phyloP scores from a whole-genome alignment of 2,113 vertebrate species.

The Daubentonia madagascariensis region DNA sequence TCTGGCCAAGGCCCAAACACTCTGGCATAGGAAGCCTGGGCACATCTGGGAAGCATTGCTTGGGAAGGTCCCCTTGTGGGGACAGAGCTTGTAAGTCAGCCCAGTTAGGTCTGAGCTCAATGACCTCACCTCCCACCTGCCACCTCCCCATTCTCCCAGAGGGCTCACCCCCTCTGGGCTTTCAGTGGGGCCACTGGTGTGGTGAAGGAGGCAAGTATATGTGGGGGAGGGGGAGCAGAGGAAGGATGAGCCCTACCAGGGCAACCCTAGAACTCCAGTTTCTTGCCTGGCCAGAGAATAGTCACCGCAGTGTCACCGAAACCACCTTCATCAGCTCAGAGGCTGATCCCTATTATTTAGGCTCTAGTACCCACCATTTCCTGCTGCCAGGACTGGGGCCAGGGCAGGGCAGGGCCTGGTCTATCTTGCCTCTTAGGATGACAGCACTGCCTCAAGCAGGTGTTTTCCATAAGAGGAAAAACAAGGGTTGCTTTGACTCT shows the following conservation, averaged over 20 bases:
- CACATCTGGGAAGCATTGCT: slow-evolving; percentile 47
- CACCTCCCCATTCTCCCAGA: background rate
- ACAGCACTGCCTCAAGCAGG: slow-evolving; percentile 12
- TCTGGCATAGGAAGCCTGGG: background rate
- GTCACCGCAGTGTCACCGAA: background rate
- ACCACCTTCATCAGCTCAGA: background rate
- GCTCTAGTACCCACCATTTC: slow-evolving; percentile 13
- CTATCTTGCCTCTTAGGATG: background rate
- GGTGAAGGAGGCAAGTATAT: slow-evolving; percentile 11
- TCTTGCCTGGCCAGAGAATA: background rate
- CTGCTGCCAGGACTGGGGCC: background rate
- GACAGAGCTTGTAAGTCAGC: slow-evolving; percentile 23
- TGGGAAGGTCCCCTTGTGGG: background rate
- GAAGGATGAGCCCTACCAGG: background rate
- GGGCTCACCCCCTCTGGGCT: background rate
- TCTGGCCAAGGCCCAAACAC: slow-evolving; percentile 48
- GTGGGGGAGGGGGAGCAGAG: background rate
- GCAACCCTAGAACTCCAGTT: background rate
- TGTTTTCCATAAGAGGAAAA: slow-evolving; percentile 56
- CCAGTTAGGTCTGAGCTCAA: background rate
- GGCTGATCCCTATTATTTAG: background rate
- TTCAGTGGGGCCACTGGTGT: background rate
- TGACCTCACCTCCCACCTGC: slow-evolving; percentile 16
- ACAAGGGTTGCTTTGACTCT: slow-evolving; percentile 53
- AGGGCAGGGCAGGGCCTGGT: background rate